Base-by-base conservation (phyloP, 2,113 vertebrate species). In the Sebastes fasciatus region DNA sequence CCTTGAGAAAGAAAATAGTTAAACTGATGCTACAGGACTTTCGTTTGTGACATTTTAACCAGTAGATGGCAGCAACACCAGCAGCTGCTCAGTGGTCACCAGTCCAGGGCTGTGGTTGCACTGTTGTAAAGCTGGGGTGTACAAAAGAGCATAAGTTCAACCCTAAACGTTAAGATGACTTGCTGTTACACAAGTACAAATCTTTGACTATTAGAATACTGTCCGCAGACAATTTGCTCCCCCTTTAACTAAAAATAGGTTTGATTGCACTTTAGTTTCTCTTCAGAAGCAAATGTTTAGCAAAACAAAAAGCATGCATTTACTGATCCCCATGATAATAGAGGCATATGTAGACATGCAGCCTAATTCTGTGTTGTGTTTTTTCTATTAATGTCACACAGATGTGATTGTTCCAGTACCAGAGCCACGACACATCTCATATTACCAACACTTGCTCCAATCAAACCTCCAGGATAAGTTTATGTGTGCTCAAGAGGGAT, bases 401-500 rank as follows among this genome's bases (percentile, higher is more conserved):
- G 77, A 71, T 46, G 19, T 4, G 48, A 71, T 79, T 4, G 49
- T 79, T 63, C 67, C 58, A 45, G 48, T 80, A 40, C 77, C 67
- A 46, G 4, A 64, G n/a, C 67, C 48, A 55, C 34, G 0, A 10
- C 60, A 11, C 58, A 79, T 79, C 58, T 54, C 58, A 6, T n/a
- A 34, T 64, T 80, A 80, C 48, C 58, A 72, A 46, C 0, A 54
- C 0, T 0, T 4, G 7, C 60, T 80, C 55, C 48, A 21, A 4
- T 7, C 49, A 64, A 19, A 80, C 7, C 40, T 80, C 40, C n/a
- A 63, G 48, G n/a, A 64, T 5, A 54, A 4, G 16, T 79, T 79
- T 10, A 46, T 10, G 14, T 71, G 34, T 46, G 48, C 21, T 10
- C 46, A 23, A n/a, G 40, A 79, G 11, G 77, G 58, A 11, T 72